Evolutionary conservation across 2,113 vertebrate genomes (phyloP).

Genomic region (Leptobrachium leishanense): DNA sequence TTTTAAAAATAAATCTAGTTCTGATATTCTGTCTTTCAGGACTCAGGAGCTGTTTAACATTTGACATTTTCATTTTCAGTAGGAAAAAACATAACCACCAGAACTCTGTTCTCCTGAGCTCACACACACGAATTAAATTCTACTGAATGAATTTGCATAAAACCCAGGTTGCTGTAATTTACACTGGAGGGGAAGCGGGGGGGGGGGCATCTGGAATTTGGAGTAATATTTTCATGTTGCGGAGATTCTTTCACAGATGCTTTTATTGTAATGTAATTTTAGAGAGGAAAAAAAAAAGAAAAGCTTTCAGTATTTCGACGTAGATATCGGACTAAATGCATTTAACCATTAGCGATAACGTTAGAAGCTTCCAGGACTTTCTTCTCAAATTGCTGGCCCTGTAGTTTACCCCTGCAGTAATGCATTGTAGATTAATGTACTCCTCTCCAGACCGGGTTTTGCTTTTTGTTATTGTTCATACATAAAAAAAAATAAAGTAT

Average conservation of each 20-base stretch:
- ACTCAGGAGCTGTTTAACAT: too few relatives aligned
- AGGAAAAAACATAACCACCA: too few relatives aligned
- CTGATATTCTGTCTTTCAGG: too few relatives aligned
- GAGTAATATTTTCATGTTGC: not conserved
- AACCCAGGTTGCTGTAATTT: too few relatives aligned
- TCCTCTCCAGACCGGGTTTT: not conserved
- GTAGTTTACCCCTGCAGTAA: not conserved
- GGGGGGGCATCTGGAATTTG: not conserved
- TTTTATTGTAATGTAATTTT: not conserved
- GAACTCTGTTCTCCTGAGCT: too few relatives aligned
- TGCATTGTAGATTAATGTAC: not conserved
- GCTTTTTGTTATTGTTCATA: not conserved
- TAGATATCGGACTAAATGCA: not conserved
- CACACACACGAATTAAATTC: too few relatives aligned
- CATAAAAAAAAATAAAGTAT: conserved; percentile 6
- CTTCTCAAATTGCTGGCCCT: not conserved
- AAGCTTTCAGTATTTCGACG: not conserved
- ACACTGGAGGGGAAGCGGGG: too few relatives aligned
- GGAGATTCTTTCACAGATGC: not conserved
- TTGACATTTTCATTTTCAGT: too few relatives aligned
- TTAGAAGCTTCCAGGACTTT: not conserved
- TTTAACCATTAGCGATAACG: not conserved
- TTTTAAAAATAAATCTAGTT: too few relatives aligned
- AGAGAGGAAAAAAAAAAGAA: not conserved
- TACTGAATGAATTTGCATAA: too few relatives aligned